Evolutionary conservation across 1,140 invertebrate species (phyloP), one percentile per base, ranked within the genome.

Genomic region (Tetragnatha versicolor): DNA sequence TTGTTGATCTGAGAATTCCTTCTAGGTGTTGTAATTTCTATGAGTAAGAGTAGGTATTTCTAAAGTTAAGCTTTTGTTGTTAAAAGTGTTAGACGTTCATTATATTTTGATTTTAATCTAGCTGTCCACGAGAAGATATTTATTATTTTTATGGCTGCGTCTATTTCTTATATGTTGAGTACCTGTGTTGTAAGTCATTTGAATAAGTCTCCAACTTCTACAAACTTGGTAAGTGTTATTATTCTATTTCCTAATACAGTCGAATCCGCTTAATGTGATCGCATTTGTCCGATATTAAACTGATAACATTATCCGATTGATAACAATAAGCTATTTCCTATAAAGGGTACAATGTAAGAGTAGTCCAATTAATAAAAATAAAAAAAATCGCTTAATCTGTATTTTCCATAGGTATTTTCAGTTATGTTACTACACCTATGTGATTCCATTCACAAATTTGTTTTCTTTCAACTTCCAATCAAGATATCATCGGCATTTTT

Each of bases 121-220:
- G 94, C 93, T 83, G 88, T 95, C 60, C 94, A 96, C 86, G 94
- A 96, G 85, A 94, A 95, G 86, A 92, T 96, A 83, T 96, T 97
- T 87, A 93, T 96, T 82, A 88, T 92, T 70, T 97, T 97, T 85
- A 96, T 97, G 94, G 87, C 94, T 79, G 91, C 92, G 76, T 94
- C 93, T 35, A 85, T 96, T 72, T 89, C 90, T 76, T 94, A 96
- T 83, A 96, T 96, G 94, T 85, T 95, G 81, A 90, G 89, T 63
- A 88, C 88, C 73, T 88, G 91, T 80, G 88, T 88, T 84, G 83
- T 87, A 25, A 85, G 86, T 79, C 81, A 83, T 27, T 82, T 85
- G 53, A 85, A 33, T 58, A 68, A 75, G 45, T 69, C 70, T 65
- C 39, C 65, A 55, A 39, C 31, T 27, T 47, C 65, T 39, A 76